Evolutionary conservation across 2,888 invertebrate genomes (phyloP), one percentile per base, ranked within the genome.

Genomic region (Zygothrica quintamaculata): DNA sequence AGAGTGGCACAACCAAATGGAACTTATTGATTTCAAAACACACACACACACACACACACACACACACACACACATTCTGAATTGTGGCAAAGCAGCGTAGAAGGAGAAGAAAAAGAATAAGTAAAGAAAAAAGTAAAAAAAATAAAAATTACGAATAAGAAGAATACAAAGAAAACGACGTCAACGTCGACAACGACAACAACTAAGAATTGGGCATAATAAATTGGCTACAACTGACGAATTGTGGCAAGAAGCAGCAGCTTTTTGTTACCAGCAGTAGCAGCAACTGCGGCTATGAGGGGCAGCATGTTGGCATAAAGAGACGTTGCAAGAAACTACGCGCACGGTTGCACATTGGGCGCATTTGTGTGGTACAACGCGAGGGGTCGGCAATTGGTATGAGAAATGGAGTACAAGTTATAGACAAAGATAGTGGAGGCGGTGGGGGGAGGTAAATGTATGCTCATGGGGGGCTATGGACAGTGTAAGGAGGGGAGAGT

Each of bases 181-280:
- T 4, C 26, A 26, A 31, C 44, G 39, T 2, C 33, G 29, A 39
- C 43, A 42, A 62, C 31, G 56, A 48, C 57, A 44, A 39, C 47
- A 39, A 46, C 50, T 36, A 64, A 53, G 66, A 78, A 74, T 81
- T 72, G 70, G 65, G 72, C 70, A 78, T 77, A 78, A 84, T 84
- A 84, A 82, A 84, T 82, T 82, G 82, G 82, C 74, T 60, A 62
- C 77, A 65, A 81, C 74, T 84, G 82, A 81, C 78, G 78, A 71
- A 76, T 79, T 76, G 74, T 62, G 70, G 64, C 61, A 40, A 44
- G 39, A 37, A 51, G 34, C 37, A 37, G 55, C 9, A 39, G 22
- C n/a, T n/a, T n/a, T n/a, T n/a, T n/a, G n/a, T n/a, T 12, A 31
- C 46, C 18, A 57, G 34, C 37, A 48, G 40, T 13, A 51, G 51